A percentile compares a stretch with the other conserved stretches of the same genome.
phyloP scores from a whole-genome alignment of 1,140 invertebrate species.

The Asbolus verrucosus region DNA sequence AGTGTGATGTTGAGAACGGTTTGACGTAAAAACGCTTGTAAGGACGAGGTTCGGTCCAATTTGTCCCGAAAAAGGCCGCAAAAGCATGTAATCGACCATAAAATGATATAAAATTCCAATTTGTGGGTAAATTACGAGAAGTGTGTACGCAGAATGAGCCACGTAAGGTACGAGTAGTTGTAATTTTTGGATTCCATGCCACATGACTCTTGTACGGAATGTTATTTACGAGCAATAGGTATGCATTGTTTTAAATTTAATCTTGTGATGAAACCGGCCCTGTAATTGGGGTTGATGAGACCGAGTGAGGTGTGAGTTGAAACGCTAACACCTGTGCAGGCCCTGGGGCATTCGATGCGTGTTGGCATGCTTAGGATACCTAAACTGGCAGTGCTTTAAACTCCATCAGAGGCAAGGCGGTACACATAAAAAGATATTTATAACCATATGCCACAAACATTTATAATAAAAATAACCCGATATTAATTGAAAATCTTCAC shows the following conservation, averaged over 20 bases:
- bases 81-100: conserved; percentile 38
- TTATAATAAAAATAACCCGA: conserved; percentile 44
- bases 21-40: conserved; percentile 31
- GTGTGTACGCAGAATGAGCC: conserved; percentile 4
- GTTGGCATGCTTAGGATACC: conserved; percentile 54
- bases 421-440: conserved; percentile 52
- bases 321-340: conserved; percentile 57
- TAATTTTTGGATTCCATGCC: conserved; percentile 36
- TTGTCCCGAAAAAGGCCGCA: conserved; percentile 13
- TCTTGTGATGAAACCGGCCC: conserved; percentile 59
- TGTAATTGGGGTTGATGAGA: conserved; percentile 54
- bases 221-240: conserved; percentile 49
- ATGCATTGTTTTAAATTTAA: conserved; percentile 61
- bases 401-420: conserved; percentile 46
- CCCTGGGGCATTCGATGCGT: conserved; percentile 53
- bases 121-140: conserved; percentile 36
- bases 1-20: too few species aligned
- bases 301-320: conserved; percentile 57
- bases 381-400: conserved; percentile 50
- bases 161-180: conserved; percentile 1
- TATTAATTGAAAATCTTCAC: conserved; percentile 44
- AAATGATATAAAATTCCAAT: conserved; percentile 41
- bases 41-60: conserved; percentile 22
- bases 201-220: conserved; percentile 43
- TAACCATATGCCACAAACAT: conserved; percentile 53